A percentile compares a stretch with the other conserved stretches of the same genome.
Evolutionary conservation across 1,140 invertebrate species (phyloP).

Genomic region (Aphelenchoides avenae): DNA sequence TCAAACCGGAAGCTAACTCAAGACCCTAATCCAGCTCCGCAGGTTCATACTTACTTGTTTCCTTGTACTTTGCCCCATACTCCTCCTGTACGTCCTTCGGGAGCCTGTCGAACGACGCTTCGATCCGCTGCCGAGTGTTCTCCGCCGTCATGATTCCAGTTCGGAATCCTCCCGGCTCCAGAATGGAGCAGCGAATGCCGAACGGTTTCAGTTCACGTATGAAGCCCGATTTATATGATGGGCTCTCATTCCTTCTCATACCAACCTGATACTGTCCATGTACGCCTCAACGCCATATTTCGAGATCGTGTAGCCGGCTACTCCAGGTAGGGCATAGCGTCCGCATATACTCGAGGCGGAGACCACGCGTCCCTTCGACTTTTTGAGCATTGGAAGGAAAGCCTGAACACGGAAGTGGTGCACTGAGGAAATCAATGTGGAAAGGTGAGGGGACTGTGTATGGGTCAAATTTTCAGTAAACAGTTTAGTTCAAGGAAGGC

Average conservation of each 20-base stretch:
- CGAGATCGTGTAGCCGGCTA: conserved; percentile 40
- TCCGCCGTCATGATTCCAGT: conserved; percentile 46
- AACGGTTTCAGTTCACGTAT: conserved; percentile 41
- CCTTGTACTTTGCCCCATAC: conserved; percentile 53
- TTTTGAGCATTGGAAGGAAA: conserved; percentile 45
- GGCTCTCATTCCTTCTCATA: too few relatives aligned
- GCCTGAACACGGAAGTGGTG: conserved; percentile 1
- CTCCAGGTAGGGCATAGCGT: conserved; percentile 36
- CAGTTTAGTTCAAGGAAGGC: too few relatives aligned
- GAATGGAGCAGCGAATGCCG: conserved; percentile 54
- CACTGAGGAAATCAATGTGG: not conserved
- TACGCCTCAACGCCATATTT: conserved; percentile 43
- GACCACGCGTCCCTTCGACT: conserved; percentile 43
- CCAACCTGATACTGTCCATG: conserved; percentile 27
- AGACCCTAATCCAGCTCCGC: not conserved
- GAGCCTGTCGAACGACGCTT: conserved; percentile 37
- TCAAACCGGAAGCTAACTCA: not conserved
- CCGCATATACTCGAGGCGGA: conserved; percentile 42
- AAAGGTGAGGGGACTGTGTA: conserved; percentile 6
- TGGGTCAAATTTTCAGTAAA: too few relatives aligned
- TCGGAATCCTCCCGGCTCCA: conserved; percentile 59
- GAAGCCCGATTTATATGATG: too few relatives aligned
- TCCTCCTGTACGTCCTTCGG: conserved; percentile 37
- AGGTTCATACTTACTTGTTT: conserved; percentile 48
- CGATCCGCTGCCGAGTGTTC: conserved; percentile 32